Conservation (phyloP, 2,113 vertebrate species). For the Epinephelus moara region DNA sequence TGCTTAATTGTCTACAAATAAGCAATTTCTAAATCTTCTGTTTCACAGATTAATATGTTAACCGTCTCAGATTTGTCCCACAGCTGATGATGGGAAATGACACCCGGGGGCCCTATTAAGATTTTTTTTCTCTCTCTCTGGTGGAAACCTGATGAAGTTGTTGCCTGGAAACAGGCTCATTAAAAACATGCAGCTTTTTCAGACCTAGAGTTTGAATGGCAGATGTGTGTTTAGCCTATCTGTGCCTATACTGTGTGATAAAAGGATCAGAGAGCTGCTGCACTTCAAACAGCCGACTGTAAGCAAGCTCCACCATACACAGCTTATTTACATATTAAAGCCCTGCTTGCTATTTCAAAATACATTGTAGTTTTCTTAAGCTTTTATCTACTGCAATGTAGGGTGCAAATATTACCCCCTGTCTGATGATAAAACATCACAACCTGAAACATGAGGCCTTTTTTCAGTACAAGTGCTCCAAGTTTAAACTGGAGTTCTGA, state of each 20-base stretch:
- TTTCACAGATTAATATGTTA: conserved; percentile 55
- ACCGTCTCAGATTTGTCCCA: conserved; percentile 46
- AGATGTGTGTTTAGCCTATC: conserved; percentile 17
- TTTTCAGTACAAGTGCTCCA: neutral
- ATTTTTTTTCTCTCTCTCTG: neutral
- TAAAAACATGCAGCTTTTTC: conserved; percentile 28
- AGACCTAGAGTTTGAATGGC: conserved; percentile 9
- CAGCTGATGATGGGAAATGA: conserved; percentile 46
- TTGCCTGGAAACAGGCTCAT: conserved; percentile 63
- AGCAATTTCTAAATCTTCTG: conserved; percentile 4
- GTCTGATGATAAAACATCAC: neutral
- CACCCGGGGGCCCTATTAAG: conserved; percentile 39
- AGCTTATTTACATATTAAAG: conserved; percentile 37
- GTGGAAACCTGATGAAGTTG: conserved; percentile 45
- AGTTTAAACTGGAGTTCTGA: neutral
- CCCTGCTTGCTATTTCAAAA: neutral
- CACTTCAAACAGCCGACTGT: conserved; percentile 25
- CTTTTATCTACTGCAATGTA: neutral
- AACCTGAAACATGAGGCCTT: neutral
- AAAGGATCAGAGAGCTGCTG: conserved; percentile 22
- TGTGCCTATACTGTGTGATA: neutral
- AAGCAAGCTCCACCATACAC: conserved; percentile 1
- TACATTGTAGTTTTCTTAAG: conserved; percentile 7
- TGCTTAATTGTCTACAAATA: conserved; percentile 49
- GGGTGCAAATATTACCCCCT: neutral